These are phyloP conservation scores for Imbricaverruca yamaguchii DNA, from an alignment of 2,888 invertebrate species.

Conservation along the genomic window DNA sequence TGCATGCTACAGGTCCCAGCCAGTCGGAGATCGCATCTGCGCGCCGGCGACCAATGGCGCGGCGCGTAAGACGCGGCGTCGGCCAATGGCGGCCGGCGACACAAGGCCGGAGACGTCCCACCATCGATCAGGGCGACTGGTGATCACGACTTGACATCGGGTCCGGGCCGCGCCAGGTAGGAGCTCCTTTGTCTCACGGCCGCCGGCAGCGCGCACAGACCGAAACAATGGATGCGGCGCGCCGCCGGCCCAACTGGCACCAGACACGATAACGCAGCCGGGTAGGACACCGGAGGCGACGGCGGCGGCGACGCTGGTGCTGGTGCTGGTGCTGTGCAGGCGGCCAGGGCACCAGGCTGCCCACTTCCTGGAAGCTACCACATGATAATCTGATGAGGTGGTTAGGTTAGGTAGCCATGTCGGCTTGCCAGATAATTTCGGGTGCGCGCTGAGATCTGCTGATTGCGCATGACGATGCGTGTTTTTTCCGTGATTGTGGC, in stretches of 20 bases:
- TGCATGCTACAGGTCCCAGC: constrained; percentile 19
- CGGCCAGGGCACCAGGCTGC: no score
- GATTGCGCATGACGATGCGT: no score
- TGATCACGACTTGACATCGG: constrained; percentile 18
- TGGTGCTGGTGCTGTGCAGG: no score
- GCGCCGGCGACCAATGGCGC: neutral
- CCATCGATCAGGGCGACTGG: constrained; percentile 5
- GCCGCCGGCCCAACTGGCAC: neutral
- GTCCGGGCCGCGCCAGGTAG: constrained; percentile 15
- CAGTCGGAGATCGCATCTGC: constrained; percentile 1
- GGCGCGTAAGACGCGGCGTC: neutral
- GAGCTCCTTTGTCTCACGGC: constrained; percentile 3
- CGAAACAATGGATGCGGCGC: neutral
- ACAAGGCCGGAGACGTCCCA: neutral
- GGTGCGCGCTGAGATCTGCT: no score
- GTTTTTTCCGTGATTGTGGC: no score
- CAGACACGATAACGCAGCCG: no score
- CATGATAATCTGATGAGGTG: no score
- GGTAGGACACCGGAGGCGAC: no score
- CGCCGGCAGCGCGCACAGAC: neutral
- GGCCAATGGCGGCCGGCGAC: constrained; percentile 5
- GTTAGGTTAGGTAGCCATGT: no score
- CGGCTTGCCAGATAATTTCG: no score
- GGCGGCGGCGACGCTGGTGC: no score
- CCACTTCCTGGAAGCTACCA: no score